A percentile compares a stretch with the other conserved stretches of the same genome.
phyloP scores from a whole-genome alignment of 2,797 vertebrate genomes.

The Luscinia megarhynchos region DNA sequence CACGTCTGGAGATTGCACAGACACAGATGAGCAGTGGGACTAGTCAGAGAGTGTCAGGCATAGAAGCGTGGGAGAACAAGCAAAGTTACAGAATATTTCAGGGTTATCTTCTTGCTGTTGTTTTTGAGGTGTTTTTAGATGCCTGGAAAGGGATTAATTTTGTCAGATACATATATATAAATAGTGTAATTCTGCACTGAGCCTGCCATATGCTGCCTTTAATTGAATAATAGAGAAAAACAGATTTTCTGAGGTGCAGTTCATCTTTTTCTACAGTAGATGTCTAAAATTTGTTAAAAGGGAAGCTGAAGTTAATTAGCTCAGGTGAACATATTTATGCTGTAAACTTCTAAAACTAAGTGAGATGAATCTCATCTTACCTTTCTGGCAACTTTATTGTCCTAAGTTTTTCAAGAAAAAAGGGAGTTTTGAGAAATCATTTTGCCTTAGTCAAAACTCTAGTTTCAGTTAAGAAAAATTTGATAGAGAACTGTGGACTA shows the following conservation, averaged over 20 bases:
- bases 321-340: rapidly evolving
- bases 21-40: neutral
- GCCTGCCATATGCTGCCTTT: neutral
- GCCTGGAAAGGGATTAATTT: neutral
- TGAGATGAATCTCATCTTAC: neutral
- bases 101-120: too few relatives aligned
- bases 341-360: neutral
- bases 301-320: neutral
- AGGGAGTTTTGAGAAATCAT: neutral
- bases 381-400: neutral
- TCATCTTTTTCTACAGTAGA: neutral
- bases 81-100: neutral
- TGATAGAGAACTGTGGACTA: neutral
- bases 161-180: neutral
- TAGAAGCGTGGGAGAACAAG: neutral
- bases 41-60: neutral
- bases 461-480: neutral
- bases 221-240: neutral
- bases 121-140: neutral
- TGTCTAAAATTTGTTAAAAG: neutral
- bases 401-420: neutral
- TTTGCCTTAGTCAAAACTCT: neutral
- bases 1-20: rapidly evolving
- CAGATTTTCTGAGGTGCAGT: neutral
- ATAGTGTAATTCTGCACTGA: neutral